phyloP scores from a whole-genome alignment of 2,113 vertebrate genomes.

The Naja naja region DNA sequence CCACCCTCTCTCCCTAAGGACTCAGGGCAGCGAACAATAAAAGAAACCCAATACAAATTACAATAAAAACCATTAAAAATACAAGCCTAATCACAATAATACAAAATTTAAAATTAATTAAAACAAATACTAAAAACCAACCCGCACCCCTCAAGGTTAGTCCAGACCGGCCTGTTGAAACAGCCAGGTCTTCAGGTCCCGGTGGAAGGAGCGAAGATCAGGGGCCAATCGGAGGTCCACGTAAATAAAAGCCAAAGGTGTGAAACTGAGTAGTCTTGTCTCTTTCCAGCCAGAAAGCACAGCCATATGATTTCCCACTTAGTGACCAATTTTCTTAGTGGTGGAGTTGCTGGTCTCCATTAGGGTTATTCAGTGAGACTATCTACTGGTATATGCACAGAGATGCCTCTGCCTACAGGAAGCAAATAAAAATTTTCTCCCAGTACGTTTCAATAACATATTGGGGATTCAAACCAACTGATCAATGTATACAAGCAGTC shows the following conservation, averaged over 20 bases:
- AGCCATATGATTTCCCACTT: neutral
- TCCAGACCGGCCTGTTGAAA: no score
- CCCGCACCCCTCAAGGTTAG: no score
- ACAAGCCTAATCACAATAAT: no score
- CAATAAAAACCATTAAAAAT: no score
- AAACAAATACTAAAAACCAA: no score
- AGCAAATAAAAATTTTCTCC: neutral
- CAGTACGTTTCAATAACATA: neutral
- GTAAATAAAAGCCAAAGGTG: neutral
- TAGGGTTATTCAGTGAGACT: neutral
- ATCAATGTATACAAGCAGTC: neutral
- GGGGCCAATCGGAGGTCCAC: no score
- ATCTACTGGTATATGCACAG: neutral
- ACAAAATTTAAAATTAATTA: no score
- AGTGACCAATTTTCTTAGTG: neutral
- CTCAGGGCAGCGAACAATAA: no score
- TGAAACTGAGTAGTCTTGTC: neutral
- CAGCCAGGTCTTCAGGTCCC: no score
- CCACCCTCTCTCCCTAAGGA: no score
- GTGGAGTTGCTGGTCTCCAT: neutral
- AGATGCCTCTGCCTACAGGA: neutral
- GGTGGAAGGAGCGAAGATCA: no score
- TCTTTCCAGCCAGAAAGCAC: neutral
- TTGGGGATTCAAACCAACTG: neutral
- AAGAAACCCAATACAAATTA: no score